These are phyloP conservation scores for Oligia strigilis DNA, from an alignment of 2,888 invertebrate genomes.

Conservation along the genomic window DNA sequence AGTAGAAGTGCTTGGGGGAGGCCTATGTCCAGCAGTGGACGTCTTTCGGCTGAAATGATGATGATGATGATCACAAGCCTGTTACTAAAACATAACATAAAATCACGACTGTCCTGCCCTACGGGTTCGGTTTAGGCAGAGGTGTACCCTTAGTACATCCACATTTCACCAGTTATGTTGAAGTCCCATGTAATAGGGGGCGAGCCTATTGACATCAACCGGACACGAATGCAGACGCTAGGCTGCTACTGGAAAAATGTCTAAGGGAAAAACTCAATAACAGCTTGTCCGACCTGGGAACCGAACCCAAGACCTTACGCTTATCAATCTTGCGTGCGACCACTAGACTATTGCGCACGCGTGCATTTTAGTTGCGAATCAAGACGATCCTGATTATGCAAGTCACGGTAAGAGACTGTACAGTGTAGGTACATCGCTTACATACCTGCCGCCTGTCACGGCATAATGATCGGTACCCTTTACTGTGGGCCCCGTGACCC, in stretches of 20 bases:
- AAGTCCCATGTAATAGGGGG: not conserved
- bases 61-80: not conserved
- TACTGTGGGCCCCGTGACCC: conserved; percentile 30
- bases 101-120: too few relatives aligned
- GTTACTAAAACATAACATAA: not conserved
- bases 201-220: not conserved
- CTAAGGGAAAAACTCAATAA: not conserved
- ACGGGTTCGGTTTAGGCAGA: too few relatives aligned
- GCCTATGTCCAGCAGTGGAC: too few relatives aligned
- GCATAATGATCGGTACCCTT: conserved; percentile 37
- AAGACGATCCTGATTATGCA: conserved; percentile 25
- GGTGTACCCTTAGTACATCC: not conserved
- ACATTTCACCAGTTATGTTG: not conserved
- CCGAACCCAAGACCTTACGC: not conserved
- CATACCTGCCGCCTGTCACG: not conserved
- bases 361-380: conserved; percentile 17
- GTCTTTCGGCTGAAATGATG: too few relatives aligned
- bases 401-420: conserved; percentile 27
- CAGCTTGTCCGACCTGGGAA: not conserved
- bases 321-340: not conserved
- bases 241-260: not conserved
- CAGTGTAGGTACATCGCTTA: not conserved
- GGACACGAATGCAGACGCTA: not conserved
- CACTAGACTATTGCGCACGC: not conserved
- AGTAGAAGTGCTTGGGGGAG: too few relatives aligned